phyloP scores from a whole-genome alignment of 2,113 vertebrate species.

The Petaurus breviceps region DNA sequence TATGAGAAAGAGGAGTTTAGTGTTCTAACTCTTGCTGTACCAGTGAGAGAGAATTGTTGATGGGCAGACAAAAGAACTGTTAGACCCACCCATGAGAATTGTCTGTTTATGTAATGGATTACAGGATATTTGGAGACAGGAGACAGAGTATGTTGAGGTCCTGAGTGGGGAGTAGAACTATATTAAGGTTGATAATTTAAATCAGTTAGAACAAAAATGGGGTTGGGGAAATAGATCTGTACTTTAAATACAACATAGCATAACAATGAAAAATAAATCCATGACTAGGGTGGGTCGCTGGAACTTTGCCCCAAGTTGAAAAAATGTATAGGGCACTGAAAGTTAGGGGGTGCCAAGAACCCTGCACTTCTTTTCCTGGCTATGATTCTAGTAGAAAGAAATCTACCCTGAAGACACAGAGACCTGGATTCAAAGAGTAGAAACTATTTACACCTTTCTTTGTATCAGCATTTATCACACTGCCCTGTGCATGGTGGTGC shows the following conservation, averaged over 20 bases:
- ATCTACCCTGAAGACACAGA: neutral
- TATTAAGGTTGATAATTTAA: neutral
- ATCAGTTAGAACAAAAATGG: neutral
- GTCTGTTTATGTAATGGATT: neutral
- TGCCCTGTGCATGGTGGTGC: neutral
- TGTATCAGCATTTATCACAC: neutral
- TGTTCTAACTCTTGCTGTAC: neutral
- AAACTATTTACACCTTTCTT: neutral
- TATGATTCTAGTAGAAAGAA: neutral
- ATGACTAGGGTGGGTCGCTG: neutral
- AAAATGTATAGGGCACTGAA: neutral
- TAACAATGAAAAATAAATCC: neutral
- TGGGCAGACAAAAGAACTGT: neutral
- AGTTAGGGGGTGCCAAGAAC: neutral
- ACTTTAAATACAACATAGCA: neutral
- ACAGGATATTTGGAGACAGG: neutral
- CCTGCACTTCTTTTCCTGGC: neutral
- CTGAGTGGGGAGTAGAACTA: neutral
- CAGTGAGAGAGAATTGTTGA: neutral
- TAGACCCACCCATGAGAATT: neutral
- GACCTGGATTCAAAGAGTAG: neutral
- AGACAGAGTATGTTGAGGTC: neutral
- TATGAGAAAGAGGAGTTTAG: neutral
- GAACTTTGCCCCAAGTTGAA: neutral
- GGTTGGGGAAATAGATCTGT: neutral